A percentile compares a stretch with the other conserved stretches of the same genome.
phyloP scores from a whole-genome alignment of 2,888 invertebrate species.

The Heliconius hortense region DNA sequence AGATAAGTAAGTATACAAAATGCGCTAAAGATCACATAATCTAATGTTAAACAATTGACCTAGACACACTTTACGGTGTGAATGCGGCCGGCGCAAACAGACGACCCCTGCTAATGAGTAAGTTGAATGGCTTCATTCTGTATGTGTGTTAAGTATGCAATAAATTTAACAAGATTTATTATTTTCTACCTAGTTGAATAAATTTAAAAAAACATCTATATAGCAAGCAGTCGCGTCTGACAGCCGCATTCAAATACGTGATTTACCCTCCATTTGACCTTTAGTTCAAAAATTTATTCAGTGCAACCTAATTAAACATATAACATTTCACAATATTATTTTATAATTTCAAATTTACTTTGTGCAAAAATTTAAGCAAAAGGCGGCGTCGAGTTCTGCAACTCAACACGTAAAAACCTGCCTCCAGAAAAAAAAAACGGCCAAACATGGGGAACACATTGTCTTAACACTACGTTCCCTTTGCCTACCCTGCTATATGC shows the following conservation, averaged over 20 bases:
- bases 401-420: too few relatives aligned
- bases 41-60: constrained; percentile 33
- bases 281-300: neutral
- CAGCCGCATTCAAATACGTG: neutral
- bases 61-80: constrained; percentile 32
- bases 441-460: too few relatives aligned
- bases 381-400: too few relatives aligned
- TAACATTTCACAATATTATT: neutral
- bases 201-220: neutral
- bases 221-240: neutral
- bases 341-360: neutral
- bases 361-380: too few relatives aligned
- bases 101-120: constrained; percentile 34
- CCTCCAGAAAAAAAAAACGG: too few relatives aligned
- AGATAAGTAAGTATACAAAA: neutral
- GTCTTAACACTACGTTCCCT: too few relatives aligned
- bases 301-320: neutral
- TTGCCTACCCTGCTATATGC: too few relatives aligned
- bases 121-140: constrained; percentile 24
- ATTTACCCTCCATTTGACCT: neutral
- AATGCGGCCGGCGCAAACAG: constrained; percentile 31
- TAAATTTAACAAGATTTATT: constrained; percentile 21
- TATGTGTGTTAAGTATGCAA: constrained; percentile 20
- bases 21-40: constrained; percentile 24
- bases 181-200: neutral